Evolutionary conservation across 2,797 vertebrate genomes (phyloP), one percentile per base, ranked within the genome.

Genomic region (Coilia nasus): DNA sequence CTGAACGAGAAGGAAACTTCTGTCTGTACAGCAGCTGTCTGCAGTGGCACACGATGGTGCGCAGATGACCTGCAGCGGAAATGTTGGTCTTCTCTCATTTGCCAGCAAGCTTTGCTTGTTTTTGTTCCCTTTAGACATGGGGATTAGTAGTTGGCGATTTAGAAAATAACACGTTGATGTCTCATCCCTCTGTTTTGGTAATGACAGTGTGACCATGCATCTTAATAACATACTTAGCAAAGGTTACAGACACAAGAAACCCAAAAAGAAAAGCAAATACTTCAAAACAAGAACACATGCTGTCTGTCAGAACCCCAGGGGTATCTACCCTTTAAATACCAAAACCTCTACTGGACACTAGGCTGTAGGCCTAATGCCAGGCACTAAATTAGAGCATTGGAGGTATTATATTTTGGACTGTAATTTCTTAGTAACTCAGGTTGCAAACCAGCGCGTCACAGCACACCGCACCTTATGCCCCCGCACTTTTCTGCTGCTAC

Each of bases 11-110:
- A 96, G 92, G 84, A 96, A 96, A 44, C 94, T 90, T 85, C 96
- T 91, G 90, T 96, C 95, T 94, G 96, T 96, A 90, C 96, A 97
- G 82, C 96, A 94, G 81, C 96, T 96, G 89, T 96, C 96, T 97
- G 92, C 2, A 81, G 85, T 23, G 10, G 60, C 60, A 67, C 11
- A 67, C 28, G 2, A 67, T 31, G 12, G 23, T 25, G 31, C 11
- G 17, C 28, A 28, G 64, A 67, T 67, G 28, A 67, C 11, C 64
- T 15, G 14, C 15, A 31, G 31, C 31, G 28, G 28, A 67, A 28
- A 64, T 25, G 60, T 64, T 10, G 25, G 12, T 31, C 25, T 14
- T 11, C 25, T 23, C 1, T n/a, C n/a, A 0, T 15, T 64, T 64
- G 62, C 23, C n/a, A 25, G 62, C 62, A 25, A 23, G 23, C n/a